phyloP scores from a whole-genome alignment of 2,888 invertebrate species.

The Cactoblastis cactorum region DNA sequence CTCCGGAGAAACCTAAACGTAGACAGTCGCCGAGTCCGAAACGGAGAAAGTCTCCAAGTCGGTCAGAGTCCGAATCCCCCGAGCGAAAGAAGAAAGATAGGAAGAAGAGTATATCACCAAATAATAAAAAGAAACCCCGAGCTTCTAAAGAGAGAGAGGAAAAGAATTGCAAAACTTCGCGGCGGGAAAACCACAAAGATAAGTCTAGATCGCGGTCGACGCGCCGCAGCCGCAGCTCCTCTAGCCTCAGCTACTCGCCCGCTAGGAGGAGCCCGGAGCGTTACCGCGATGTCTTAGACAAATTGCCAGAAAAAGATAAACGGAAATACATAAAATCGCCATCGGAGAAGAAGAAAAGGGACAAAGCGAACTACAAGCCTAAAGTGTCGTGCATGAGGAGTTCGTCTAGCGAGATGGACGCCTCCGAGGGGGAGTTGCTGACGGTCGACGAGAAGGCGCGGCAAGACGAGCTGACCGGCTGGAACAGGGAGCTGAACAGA shows the following conservation, averaged over 20 bases:
- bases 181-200: conserved; percentile 36
- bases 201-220: conserved; percentile 44
- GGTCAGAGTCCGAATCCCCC: conserved; percentile 47
- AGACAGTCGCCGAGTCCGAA: conserved; percentile 32
- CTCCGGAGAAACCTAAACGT: conserved; percentile 32
- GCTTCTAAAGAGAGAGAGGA: conserved; percentile 23
- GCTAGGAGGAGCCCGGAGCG: conserved; percentile 84
- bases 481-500: conserved; percentile 81
- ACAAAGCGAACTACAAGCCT: conserved; percentile 50
- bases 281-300: conserved; percentile 82
- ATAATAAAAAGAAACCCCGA: conserved; percentile 41
- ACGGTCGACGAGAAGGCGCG: conserved; percentile 67
- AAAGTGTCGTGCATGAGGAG: conserved; percentile 77
- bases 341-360: conserved; percentile 57
- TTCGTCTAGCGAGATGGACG: conserved; percentile 80
- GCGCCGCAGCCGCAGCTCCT: conserved; percentile 70
- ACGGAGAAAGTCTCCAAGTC: conserved; percentile 32
- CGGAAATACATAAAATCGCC: conserved; percentile 71
- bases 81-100: conserved; percentile 43
- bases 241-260: conserved; percentile 84
- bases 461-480: conserved; percentile 78
- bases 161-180: conserved; percentile 34
- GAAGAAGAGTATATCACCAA: conserved; percentile 39
- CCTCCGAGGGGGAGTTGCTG: conserved; percentile 76
- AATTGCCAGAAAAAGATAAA: conserved; percentile 76